These are phyloP conservation scores for Aptenodytes patagonicus DNA, from an alignment of 2,113 vertebrate species.

Conservation along the genomic window DNA sequence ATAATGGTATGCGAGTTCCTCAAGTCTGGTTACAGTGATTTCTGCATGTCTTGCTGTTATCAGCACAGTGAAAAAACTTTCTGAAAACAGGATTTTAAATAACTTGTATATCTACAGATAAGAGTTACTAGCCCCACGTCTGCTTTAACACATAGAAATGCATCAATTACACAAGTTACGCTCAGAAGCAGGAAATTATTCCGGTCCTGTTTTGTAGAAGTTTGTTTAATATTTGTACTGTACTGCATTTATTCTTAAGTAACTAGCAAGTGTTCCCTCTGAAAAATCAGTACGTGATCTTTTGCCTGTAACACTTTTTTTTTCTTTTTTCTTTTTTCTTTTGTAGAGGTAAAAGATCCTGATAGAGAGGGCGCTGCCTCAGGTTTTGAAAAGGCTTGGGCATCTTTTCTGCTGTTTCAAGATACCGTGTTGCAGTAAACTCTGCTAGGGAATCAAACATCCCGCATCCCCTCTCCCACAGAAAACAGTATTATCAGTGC, in stretches of 20 bases:
- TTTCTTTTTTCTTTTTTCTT: too few species aligned
- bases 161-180: neutral
- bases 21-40: neutral
- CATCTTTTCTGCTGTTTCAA: neutral
- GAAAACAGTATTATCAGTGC: neutral
- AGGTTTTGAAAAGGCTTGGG: neutral
- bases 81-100: neutral
- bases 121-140: neutral
- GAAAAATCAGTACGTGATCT: neutral
- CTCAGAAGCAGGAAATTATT: neutral
- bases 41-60: neutral
- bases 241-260: neutral
- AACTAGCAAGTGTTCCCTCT: neutral
- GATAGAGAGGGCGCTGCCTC: neutral
- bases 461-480: too few species aligned
- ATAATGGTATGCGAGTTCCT: neutral
- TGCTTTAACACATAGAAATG: neutral
- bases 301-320: neutral
- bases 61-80: neutral
- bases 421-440: neutral
- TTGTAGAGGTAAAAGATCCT: neutral
- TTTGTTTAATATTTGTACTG: neutral
- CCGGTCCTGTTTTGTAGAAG: neutral
- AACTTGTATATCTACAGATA: neutral
- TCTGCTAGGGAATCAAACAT: neutral